Evolutionary conservation across 2,113 vertebrate genomes (phyloP).

Genomic region (Notechis scutatus): DNA sequence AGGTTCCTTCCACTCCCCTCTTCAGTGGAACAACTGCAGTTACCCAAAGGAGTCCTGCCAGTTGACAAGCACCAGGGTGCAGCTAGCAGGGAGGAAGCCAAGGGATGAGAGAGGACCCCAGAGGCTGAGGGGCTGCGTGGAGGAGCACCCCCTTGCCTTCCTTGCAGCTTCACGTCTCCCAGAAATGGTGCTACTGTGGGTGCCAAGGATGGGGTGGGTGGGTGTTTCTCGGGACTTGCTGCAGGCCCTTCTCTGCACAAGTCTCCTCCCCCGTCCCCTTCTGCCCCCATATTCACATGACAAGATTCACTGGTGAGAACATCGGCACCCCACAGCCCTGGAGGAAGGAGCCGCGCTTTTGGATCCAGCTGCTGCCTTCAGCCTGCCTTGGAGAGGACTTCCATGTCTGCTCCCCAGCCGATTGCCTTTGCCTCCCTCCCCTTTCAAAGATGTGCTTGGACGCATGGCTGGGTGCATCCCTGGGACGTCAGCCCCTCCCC

Average conservation of each 20-base stretch:
- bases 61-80: too few relatives aligned
- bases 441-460: neutral
- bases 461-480: neutral
- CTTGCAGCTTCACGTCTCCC: conserved; percentile 2
- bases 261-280: neutral
- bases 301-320: neutral
- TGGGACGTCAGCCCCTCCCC: neutral
- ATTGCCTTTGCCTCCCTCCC: neutral
- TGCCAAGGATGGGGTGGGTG: neutral
- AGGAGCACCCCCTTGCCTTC: neutral
- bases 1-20: neutral
- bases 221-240: neutral
- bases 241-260: neutral
- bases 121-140: neutral
- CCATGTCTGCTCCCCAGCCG: neutral
- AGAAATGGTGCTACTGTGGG: neutral
- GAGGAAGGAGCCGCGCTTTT: neutral
- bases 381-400: neutral
- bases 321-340: neutral
- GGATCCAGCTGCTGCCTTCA: too few relatives aligned
- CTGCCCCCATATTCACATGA: neutral
- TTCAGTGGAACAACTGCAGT: neutral
- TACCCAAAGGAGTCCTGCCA: neutral
- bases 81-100: neutral
- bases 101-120: too few relatives aligned